Evolutionary conservation across 2,888 invertebrate genomes (phyloP).

Genomic region (Branchipolynoe longqiensis): DNA sequence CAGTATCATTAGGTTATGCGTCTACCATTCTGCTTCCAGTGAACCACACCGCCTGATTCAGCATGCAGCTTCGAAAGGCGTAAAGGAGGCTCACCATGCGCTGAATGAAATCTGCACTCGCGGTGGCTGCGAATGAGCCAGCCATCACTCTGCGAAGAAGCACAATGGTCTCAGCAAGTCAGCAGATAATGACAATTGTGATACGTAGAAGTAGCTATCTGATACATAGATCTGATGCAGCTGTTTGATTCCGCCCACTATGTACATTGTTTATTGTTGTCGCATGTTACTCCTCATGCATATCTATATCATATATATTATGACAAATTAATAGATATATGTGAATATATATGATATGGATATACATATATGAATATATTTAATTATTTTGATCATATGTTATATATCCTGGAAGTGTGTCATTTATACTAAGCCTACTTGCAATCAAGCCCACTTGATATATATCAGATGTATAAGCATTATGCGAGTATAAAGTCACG

Average conservation of each 20-base stretch:
- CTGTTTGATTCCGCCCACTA: background rate
- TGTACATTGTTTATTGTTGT: background rate
- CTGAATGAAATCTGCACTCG: conserved; percentile 80
- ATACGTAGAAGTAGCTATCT: background rate
- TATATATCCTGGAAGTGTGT: too few relatives aligned
- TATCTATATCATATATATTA: background rate
- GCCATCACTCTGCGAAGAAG: background rate
- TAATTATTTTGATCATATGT: too few relatives aligned
- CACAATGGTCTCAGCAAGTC: background rate
- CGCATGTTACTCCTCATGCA: background rate
- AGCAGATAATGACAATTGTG: background rate
- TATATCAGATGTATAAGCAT: too few relatives aligned
- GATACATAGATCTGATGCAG: background rate
- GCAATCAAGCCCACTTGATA: too few relatives aligned
- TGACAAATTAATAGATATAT: too few relatives aligned
- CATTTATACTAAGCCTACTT: too few relatives aligned
- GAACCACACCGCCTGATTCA: conserved; percentile 81
- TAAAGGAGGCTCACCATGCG: conserved; percentile 81
- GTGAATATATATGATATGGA: too few relatives aligned
- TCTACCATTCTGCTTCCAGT: conserved; percentile 72
- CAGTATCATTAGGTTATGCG: too few relatives aligned
- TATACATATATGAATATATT: too few relatives aligned
- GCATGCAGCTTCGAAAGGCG: conserved; percentile 82
- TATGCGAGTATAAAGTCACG: too few relatives aligned
- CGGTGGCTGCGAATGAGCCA: conserved; percentile 73